Conservation (phyloP, 2,797 vertebrate genomes). For the Hafferia zeledoni region DNA sequence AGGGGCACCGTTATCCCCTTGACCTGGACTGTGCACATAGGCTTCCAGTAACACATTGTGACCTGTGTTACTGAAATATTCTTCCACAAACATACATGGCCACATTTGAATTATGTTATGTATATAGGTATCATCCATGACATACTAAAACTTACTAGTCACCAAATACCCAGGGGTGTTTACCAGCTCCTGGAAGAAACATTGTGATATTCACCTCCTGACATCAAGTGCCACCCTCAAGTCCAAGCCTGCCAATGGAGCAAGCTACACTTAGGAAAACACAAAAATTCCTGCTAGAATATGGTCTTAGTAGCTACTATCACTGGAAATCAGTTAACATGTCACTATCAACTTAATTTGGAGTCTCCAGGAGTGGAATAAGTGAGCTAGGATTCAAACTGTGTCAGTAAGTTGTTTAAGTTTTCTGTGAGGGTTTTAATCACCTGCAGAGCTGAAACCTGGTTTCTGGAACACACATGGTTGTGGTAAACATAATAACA, state of each 20-base stretch:
- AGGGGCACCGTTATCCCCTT: too few relatives aligned
- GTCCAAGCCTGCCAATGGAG: neutral
- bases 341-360: neutral
- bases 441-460: accelerated
- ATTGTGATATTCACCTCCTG: neutral
- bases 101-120: neutral
- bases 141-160: neutral
- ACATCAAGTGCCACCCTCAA: neutral
- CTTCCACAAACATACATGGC: too few relatives aligned
- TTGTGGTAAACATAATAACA: neutral
- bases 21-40: too few relatives aligned
- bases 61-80: too few relatives aligned
- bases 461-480: neutral
- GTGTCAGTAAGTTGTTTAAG: neutral
- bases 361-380: neutral
- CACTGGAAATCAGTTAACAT: neutral
- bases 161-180: neutral
- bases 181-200: neutral
- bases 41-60: too few relatives aligned
- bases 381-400: neutral
- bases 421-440: neutral
- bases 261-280: neutral
- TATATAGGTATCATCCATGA: neutral
- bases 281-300: neutral
- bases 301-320: neutral